A percentile compares a stretch with the other conserved stretches of the same genome.
phyloP scores from a whole-genome alignment of 2,888 invertebrate species.

The Amphipoea lucens region DNA sequence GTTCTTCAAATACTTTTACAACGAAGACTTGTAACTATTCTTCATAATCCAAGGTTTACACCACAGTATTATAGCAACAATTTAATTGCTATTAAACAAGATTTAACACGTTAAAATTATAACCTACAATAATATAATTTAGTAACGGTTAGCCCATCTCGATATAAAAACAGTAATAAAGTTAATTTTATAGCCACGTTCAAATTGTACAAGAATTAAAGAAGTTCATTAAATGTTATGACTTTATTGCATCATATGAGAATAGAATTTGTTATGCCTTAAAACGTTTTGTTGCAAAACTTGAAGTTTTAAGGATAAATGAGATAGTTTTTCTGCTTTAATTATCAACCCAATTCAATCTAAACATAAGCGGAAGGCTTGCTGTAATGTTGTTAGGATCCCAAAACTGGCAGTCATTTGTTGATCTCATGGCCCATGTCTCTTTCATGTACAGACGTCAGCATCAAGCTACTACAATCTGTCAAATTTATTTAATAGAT shows the following conservation, averaged over 20 bases:
- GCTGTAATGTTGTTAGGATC: background rate
- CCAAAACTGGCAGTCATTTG: background rate
- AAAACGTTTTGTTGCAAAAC: background rate
- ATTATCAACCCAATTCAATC: background rate
- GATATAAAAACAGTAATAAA: conserved; percentile 36
- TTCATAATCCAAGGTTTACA: conserved; percentile 41
- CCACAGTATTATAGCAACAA: conserved; percentile 22
- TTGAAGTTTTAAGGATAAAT: too few species aligned
- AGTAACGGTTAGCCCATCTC: conserved; percentile 20
- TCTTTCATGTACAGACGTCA: background rate
- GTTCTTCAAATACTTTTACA: background rate
- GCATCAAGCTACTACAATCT: too few species aligned
- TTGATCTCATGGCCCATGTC: background rate
- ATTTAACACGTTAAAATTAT: conserved; percentile 46
- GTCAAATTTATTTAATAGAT: too few species aligned
- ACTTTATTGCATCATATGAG: conserved; percentile 21
- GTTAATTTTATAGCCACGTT: conserved; percentile 31
- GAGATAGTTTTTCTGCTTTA: background rate
- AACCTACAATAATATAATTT: conserved; percentile 17
- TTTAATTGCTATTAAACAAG: conserved; percentile 35
- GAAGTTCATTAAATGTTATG: conserved; percentile 30
- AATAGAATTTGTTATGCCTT: background rate
- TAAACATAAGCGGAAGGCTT: background rate
- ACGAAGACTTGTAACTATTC: background rate
- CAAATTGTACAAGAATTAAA: conserved; percentile 21